Base-by-base conservation (phyloP, 2,113 vertebrate species). In the Chaenogobius annularis region DNA sequence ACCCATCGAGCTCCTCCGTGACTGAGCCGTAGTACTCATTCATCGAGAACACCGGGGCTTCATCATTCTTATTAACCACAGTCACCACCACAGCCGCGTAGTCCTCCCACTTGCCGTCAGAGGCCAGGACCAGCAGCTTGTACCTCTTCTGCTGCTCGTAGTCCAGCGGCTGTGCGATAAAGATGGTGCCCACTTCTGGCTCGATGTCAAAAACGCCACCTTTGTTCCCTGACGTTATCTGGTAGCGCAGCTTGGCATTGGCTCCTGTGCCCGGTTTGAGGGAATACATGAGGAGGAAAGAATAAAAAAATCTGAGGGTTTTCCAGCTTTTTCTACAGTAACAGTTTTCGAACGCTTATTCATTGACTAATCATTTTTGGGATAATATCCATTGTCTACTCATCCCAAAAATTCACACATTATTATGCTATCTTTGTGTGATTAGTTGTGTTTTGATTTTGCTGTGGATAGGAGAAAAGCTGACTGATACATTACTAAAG, bases 51-150 rank as follows among this genome's bases (percentile, higher is more conserved):
- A 96, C 92, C 0, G 95, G 95, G 2, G 94, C 92, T 85, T 96
- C 95, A 6, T 97, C 95, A 12, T 97, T 97, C 90, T 95, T 95
- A 87, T 96, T 96, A 14, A 95, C 79, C 64, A 96, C 87, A 20
- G 79, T 94, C 63, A 96, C 93, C 63, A 95, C 87, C 48, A 91
- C 78, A 2, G 94, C 91, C 0, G 95, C 91, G 22, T 95, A 95
- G 82, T 96, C 95, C 75, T 97, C 96, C 96, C 96, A 96, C 78
- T 95, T 95, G 12, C 96, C 95, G 13, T 96, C 96, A 0, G 95
- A 96, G 22, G 95, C 96, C 69, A 96, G 89, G 55, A 96, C 81
- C 43, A 94, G 92, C 10, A 97, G 93, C 78, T 95, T 94, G 81
- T 95, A 94, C 44, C 90, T 89, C 88, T 95, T 94, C 61, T 91